phyloP scores from a whole-genome alignment of 1,140 invertebrate genomes.

The Pinna nobilis region DNA sequence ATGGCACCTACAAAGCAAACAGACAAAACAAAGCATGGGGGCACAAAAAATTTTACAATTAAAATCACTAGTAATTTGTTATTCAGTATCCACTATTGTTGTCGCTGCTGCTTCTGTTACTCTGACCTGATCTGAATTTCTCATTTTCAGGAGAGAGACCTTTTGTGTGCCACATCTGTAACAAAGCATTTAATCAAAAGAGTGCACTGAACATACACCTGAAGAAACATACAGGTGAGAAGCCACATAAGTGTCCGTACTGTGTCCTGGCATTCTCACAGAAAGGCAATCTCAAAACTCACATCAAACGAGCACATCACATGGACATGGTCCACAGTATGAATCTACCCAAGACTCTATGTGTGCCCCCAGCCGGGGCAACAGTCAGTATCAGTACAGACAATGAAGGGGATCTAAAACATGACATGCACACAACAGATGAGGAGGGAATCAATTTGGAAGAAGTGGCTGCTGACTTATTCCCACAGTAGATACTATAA shows the following conservation, averaged over 20 bases:
- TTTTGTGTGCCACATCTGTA: conserved; percentile 91
- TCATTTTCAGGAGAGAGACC: conserved; percentile 82
- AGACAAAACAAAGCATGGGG: too few species aligned
- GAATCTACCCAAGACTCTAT: conserved; percentile 53
- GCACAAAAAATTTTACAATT: too few species aligned
- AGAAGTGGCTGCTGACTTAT: conserved; percentile 41
- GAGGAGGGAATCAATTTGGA: conserved; percentile 51
- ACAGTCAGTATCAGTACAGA: conserved; percentile 14
- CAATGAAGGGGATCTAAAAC: conserved; percentile 25
- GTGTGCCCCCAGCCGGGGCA: conserved; percentile 24
- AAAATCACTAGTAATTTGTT: too few species aligned
- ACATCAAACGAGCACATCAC: conserved; percentile 78
- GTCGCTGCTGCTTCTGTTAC: too few species aligned
- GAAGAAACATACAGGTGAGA: conserved; percentile 84
- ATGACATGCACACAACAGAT: conserved; percentile 19
- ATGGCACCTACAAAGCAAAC: too few species aligned
- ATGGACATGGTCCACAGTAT: conserved; percentile 70
- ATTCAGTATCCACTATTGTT: too few species aligned
- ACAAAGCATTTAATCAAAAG: conserved; percentile 94
- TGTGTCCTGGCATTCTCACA: conserved; percentile 86
- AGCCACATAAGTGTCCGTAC: conserved; percentile 87
- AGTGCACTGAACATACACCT: conserved; percentile 73
- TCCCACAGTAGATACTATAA: conserved; percentile 14
- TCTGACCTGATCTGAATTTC: conserved; percentile 14
- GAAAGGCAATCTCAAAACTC: conserved; percentile 80